These are phyloP conservation scores for Sula dactylatra DNA, from an alignment of 2,113 vertebrate genomes.

Conservation along the genomic window DNA sequence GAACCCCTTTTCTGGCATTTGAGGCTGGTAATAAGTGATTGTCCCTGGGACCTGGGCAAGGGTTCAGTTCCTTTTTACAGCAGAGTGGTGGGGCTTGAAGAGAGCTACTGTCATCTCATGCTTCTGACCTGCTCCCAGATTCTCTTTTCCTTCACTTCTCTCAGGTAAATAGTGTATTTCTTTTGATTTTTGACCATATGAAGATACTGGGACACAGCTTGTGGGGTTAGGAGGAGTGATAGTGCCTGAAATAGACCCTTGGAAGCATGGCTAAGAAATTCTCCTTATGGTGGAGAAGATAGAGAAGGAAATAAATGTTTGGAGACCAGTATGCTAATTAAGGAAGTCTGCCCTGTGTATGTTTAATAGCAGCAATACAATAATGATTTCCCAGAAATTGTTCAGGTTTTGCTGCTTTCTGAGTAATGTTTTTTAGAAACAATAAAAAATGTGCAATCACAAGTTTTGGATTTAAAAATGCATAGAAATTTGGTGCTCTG, in stretches of 20 bases:
- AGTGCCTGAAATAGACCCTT: slow-evolving; percentile 21
- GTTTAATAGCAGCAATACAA: not conserved
- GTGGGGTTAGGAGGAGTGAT: not conserved
- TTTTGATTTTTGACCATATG: not conserved
- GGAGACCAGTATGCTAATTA: not conserved
- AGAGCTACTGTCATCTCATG: not conserved
- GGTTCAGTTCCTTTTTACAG: not conserved
- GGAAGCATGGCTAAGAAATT: not conserved
- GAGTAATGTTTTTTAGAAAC: not conserved
- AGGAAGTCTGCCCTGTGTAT: not conserved
- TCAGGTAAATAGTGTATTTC: not conserved
- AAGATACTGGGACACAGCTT: not conserved
- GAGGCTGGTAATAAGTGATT: not conserved
- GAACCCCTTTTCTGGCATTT: not conserved
- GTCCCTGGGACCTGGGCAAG: not conserved
- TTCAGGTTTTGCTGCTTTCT: not conserved
- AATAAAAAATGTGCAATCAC: not conserved
- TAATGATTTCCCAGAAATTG: not conserved
- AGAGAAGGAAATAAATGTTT: slow-evolving; percentile 3
- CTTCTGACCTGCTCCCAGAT: not conserved
- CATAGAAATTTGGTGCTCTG: not conserved
- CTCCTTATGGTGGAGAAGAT: not conserved
- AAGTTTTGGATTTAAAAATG: not conserved
- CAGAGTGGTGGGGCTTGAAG: not conserved
- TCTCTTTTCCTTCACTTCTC: not conserved